Evolutionary conservation across 2,888 invertebrate genomes (phyloP).

Genomic region (Coecobrya sp.): DNA sequence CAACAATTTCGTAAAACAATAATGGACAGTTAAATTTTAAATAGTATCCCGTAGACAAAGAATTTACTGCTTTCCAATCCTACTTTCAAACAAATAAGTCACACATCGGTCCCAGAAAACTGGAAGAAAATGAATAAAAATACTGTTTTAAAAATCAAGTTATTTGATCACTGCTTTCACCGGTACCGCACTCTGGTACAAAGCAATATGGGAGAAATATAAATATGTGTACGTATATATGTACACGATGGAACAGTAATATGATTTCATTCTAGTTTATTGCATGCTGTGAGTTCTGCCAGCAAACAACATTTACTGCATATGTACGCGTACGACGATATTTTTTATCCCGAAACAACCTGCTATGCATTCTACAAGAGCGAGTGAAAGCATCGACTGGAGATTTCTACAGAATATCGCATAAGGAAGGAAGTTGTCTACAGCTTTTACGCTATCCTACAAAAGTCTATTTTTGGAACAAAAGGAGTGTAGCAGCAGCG

Average conservation of each 20-base stretch:
- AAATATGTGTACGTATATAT: not conserved
- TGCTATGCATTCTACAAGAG: not conserved
- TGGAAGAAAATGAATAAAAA: too few relatives aligned
- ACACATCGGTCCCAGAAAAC: too few relatives aligned
- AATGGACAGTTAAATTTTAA: too few relatives aligned
- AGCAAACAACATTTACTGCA: not conserved
- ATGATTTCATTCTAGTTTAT: not conserved
- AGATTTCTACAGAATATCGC: constrained; percentile 69
- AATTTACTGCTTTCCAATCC: too few relatives aligned
- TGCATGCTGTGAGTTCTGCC: not conserved
- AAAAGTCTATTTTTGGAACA: constrained; percentile 76
- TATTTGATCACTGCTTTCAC: constrained; percentile 20
- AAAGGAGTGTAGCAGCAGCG: constrained; percentile 42
- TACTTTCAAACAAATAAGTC: too few relatives aligned
- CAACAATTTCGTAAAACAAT: too few relatives aligned
- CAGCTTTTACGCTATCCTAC: constrained; percentile 52
- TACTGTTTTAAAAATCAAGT: too few relatives aligned
- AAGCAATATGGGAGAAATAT: not conserved
- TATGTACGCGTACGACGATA: not conserved
- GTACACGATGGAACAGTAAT: not conserved
- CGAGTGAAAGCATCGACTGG: constrained; percentile 51
- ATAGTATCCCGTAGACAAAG: too few relatives aligned
- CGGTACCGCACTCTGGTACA: not conserved
- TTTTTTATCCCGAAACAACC: constrained; percentile 12
- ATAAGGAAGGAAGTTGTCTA: constrained; percentile 69